Evolutionary conservation across 2,888 invertebrate genomes (phyloP), one percentile per base, ranked within the genome.

Genomic region (Phalera bucephala): DNA sequence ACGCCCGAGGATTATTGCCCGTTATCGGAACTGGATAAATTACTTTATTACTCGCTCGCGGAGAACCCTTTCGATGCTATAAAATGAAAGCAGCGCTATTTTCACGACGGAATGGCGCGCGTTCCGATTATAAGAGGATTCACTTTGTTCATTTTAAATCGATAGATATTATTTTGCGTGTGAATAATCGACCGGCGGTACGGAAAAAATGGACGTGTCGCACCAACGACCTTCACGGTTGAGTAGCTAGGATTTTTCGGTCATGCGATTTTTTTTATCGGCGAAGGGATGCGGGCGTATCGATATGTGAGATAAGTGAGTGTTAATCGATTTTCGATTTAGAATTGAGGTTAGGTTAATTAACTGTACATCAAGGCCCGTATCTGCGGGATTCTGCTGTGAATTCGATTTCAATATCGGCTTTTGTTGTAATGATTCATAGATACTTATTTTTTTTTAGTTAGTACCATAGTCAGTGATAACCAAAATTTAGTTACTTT

Each of bases 11-110:
- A 84, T 86, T 84, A 85, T 83, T 82, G 72, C 68, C 57, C 77
- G 78, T 80, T 86, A 85, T 85, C 85, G 82, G 72, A 71, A 81
- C 72, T 80, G 82, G 82, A 81, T 86, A 85, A 84, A 86, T 86
- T 81, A 82, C 84, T 85, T 82, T 82, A 84, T 86, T 82, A 81
- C 83, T 68, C 70, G 69, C 67, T 67, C 63, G 61, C 66, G 56
- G 36, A 61, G 65, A 78, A 75, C 81, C 81, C 80, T 78, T 80
- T 67, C 55, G 48, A 33, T 34, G 59, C 51, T 70, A 60, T 64
- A 74, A 74, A 73, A 64, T 67, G 65, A 56, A 42, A 71, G 68
- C 72, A 58, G 52, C 66, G 76, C 72, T 69, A 78, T 82, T 80
- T 72, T 73, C 74, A 56, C 72, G 64, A 58, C 57, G 66, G 67